These are phyloP conservation scores for Bembecia ichneumoniformis DNA, from an alignment of 2,888 invertebrate genomes.

Conservation along the genomic window DNA sequence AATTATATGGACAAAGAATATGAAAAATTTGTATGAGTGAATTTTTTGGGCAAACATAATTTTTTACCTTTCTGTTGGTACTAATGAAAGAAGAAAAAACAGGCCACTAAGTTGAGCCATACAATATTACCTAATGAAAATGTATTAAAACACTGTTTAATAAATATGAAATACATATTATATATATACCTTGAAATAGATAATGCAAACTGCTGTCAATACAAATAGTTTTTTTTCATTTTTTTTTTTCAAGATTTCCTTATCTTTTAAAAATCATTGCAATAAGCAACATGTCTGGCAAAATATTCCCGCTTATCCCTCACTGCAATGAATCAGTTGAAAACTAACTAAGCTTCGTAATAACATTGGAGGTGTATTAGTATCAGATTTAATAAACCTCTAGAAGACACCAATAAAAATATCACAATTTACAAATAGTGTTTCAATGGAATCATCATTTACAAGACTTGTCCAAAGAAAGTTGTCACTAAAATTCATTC, in stretches of 20 bases:
- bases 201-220: slow-evolving; percentile 64
- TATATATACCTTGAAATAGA: slow-evolving; percentile 36
- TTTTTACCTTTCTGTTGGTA: neutral
- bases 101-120: slow-evolving; percentile 8
- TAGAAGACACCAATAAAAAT: slow-evolving; percentile 25
- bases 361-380: neutral
- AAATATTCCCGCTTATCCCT: slow-evolving; percentile 7
- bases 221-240: slow-evolving; percentile 30
- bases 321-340: slow-evolving; percentile 35
- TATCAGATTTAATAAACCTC: slow-evolving; percentile 18
- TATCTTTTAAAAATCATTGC: slow-evolving; percentile 40
- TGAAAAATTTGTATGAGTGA: neutral
- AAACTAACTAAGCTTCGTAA: slow-evolving; percentile 18
- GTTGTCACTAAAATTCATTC: slow-evolving; percentile 57
- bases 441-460: slow-evolving; percentile 37
- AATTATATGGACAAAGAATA: neutral
- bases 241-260: slow-evolving; percentile 43
- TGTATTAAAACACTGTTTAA: slow-evolving; percentile 23
- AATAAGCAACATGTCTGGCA: slow-evolving; percentile 20
- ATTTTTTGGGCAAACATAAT: neutral
- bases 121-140: slow-evolving; percentile 12
- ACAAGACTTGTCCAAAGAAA: slow-evolving; percentile 29
- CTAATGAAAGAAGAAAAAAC: slow-evolving; percentile 4
- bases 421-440: slow-evolving; percentile 66
- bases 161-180: slow-evolving; percentile 30